Base-by-base conservation (phyloP, 2,113 vertebrate species). In the Haemorhous mexicanus region DNA sequence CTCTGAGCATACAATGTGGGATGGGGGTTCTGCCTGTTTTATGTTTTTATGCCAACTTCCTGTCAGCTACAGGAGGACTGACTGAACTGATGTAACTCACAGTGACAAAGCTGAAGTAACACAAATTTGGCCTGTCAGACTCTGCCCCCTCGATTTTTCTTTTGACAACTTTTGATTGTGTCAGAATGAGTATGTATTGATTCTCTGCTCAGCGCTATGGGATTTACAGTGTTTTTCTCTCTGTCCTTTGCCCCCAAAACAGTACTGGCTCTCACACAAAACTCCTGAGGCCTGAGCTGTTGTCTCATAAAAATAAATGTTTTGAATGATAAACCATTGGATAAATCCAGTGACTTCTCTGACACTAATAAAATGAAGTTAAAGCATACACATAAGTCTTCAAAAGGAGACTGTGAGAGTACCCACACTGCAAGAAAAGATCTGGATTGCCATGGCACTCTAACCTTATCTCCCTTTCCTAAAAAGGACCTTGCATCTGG, bases 81-180 rank as follows among this genome's bases (percentile, higher is more conserved):
- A 55, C 59, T 92, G 61, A 59, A 80, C 23, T 67, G 79, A 62
- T 3, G 1, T 88, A 90, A 93, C 63, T 69, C 84, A 66, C 32
- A 76, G 30, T 86, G 95, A 76, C 75, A 87, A 90, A 96, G 86
- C 27, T 92, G 58, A 80, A 63, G 92, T 80, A 92, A 92, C 72
- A 63, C 67, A 90, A 84, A 80, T 94, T 84, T 81, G 47, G 11
- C 73, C 63, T 90, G 76, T 92, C 86, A 81, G 83, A 62, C 11
- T 93, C 67, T 88, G 23, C 50, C 30, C 33, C 23, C 43, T 88
- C 0, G 0, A 21, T 84, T 80, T 64, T 79, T 81, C 52, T 67
- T 87, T 56, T 41, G n/a, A 73, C 50, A 74, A 58, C 18, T 87
- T 91, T 61, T 70, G 27, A 75, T 92, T 81, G 78, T 32, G 26